Base-by-base conservation (phyloP, 2,113 vertebrate genomes). In the Anolis sagrei region DNA sequence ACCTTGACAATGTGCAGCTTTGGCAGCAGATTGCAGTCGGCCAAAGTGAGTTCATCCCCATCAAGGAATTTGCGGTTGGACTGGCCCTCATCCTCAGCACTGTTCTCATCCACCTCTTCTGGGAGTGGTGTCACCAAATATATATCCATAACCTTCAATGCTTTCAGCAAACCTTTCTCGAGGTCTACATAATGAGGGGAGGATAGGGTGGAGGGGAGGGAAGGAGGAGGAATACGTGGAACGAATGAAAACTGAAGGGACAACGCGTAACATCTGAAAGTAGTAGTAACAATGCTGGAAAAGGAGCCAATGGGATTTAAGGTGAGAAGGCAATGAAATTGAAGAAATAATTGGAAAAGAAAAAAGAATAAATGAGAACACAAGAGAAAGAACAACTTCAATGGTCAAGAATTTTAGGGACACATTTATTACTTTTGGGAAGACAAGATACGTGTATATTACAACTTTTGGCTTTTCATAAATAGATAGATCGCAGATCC, bases 1-100 rank as follows among this genome's bases (percentile, higher is more conserved):
- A 98, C 98, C 97, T 98, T 98, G 76, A 98, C 94, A 1, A 98
- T 98, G 93, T 98, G 97, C 25, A 98, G 97, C 87, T 98, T 98
- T 36, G 98, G 98, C 91, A 98, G 94, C 83, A 98, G 91, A 94
- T 98, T 98, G 89, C 98, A 98, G 93, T 98, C 98, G 0, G 98
- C 97, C 84, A 98, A 94, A 8, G 98, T 98, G 58, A 98, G 97
- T 44, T 96, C 95, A 39, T 96, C 96, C 58, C 98, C 97, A 6
- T 98, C 98, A 87, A 98, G 96, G 94, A 98, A 98, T 88, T 97
- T 95, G 86, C 98, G 97, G 72, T 95, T 93, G 0, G 98, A 98
- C 83, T 96, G 92, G 80, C 94, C 94, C 90, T 97, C 96, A 5
- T 98, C 98, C 86, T 98, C 98, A 0, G 96, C 92, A 23, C 97